Evolutionary conservation across 1,140 invertebrate genomes (phyloP).

Genomic region (Ladona fulva): DNA sequence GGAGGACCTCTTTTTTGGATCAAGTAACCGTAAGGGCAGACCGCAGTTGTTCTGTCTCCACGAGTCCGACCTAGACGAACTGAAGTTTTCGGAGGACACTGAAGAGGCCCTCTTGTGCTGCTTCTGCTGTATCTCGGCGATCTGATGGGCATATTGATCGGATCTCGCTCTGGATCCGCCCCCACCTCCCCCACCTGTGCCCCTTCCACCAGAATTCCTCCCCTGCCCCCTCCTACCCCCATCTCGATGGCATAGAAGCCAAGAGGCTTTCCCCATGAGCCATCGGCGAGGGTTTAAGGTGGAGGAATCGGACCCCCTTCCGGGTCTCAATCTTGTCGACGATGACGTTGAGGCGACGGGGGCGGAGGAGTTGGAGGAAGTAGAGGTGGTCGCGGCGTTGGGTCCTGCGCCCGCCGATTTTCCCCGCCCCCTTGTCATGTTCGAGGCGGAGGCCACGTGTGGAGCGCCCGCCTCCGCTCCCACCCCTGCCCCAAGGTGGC

Average conservation of each 20-base stretch:
- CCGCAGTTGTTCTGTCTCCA: conserved; percentile 68
- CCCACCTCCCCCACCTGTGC: conserved; percentile 30
- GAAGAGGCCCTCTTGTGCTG: conserved; percentile 67
- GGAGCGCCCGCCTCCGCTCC: conserved; percentile 24
- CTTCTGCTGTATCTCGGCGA: conserved; percentile 67
- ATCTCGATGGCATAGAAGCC: conserved; percentile 33
- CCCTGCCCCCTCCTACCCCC: conserved; percentile 24
- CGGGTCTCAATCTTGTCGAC: conserved; percentile 30
- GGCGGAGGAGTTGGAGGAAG: background rate
- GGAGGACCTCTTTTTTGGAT: conserved; percentile 67
- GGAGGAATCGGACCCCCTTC: conserved; percentile 24
- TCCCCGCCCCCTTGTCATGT: background rate
- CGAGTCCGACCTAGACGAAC: conserved; percentile 70
- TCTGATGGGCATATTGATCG: conserved; percentile 68
- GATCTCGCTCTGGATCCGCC: conserved; percentile 38
- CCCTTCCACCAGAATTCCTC: conserved; percentile 19
- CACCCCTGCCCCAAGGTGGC: conserved; percentile 28
- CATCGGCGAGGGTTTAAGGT: conserved; percentile 26
- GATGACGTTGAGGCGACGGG: conserved; percentile 14
- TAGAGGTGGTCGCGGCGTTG: background rate
- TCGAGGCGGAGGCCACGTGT: conserved; percentile 26
- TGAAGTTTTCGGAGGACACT: conserved; percentile 81
- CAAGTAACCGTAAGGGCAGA: conserved; percentile 60
- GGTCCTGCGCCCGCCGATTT: background rate
- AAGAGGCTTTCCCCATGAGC: conserved; percentile 39